Evolutionary conservation across 1,140 invertebrate species (phyloP), one percentile per base, ranked within the genome.

Genomic region (Plectrocnemia conspersa): DNA sequence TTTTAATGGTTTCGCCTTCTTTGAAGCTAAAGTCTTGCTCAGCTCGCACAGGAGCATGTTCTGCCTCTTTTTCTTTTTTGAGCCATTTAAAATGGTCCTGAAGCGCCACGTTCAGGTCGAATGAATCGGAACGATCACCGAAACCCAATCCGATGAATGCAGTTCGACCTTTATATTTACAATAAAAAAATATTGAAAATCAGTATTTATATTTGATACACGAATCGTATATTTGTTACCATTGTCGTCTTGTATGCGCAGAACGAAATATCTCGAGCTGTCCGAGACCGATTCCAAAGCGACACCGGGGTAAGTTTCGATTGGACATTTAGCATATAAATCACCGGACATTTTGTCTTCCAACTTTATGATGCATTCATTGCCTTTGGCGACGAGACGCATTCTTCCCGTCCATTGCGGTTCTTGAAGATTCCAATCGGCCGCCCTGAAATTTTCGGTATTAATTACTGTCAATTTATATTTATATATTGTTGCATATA

Each of bases 31-130:
- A 78, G 79, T 98, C 93, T 13, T 98, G 73, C 64, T 91, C 85
- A 54, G 90, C 91, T 62, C 85, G 85, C 9, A 84, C 82, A 56
- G 77, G 77, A 33, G 82, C 79, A 59, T 87, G 83, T 65, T 92
- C 88, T 56, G 89, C 86, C 67, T 88, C 88, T 70, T 96, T 89
- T 63, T 91, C 88, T 72, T 95, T 95, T 66, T 91, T 91, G 1
- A 97, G 66, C 86, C 91, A 94, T 77, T 98, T 98, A 65, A 99
- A 99, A 71, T 98, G 94, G 76, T 98, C 95, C 78, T 98, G 96
- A 24, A 99, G 78, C 18, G 96, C 88, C 16, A 99, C 97, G 79
- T 99, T 98, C 11, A 99, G 77, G 79, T 99, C 97, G 79, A 99
- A 99, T 44, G 96, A 98, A 73, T 99, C 97, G 15, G 93, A 94